Percentiles rank a stretch among this genome's conserved stretches.
phyloP scores from a whole-genome alignment of 2,113 vertebrate genomes.

The Alosa alosa region DNA sequence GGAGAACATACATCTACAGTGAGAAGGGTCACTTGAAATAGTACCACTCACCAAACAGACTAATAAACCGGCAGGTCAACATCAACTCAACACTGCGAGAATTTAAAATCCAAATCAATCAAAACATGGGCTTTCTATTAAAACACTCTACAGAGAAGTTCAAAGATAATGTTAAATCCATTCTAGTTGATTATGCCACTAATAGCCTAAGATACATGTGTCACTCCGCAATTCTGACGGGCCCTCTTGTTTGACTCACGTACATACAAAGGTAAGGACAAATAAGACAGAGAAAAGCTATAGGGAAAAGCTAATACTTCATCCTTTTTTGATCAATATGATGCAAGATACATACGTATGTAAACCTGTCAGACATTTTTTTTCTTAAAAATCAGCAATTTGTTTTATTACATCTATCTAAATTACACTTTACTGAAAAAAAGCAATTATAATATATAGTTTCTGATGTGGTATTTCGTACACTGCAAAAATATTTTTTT shows the following conservation, averaged over 20 bases:
- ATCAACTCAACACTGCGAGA: not conserved
- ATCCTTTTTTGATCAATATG: constrained; percentile 68
- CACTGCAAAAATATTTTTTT: constrained; percentile 77
- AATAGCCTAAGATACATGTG: constrained; percentile 55
- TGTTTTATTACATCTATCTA: constrained; percentile 72
- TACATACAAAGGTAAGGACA: constrained; percentile 55
- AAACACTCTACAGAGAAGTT: constrained; percentile 48
- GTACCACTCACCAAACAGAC: not conserved
- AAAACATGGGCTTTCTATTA: constrained; percentile 43
- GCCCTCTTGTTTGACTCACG: constrained; percentile 57
- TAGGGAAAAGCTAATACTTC: constrained; percentile 74
- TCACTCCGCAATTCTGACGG: constrained; percentile 54
- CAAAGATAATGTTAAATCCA: constrained; percentile 49
- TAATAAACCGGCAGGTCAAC: not conserved
- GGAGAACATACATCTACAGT: constrained; percentile 4
- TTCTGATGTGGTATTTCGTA: constrained; percentile 75
- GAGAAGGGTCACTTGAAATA: not conserved
- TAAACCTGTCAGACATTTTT: constrained; percentile 72
- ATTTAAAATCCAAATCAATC: constrained; percentile 30
- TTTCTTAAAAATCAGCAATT: constrained; percentile 65
- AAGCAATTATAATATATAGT: constrained; percentile 73
- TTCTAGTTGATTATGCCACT: constrained; percentile 58
- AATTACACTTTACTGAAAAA: constrained; percentile 74
- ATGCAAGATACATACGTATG: constrained; percentile 71
- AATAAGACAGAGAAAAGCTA: constrained; percentile 61